Base-by-base conservation (phyloP, 64 coral and sea anemone species). In the Catalaphyllia jardinei region DNA sequence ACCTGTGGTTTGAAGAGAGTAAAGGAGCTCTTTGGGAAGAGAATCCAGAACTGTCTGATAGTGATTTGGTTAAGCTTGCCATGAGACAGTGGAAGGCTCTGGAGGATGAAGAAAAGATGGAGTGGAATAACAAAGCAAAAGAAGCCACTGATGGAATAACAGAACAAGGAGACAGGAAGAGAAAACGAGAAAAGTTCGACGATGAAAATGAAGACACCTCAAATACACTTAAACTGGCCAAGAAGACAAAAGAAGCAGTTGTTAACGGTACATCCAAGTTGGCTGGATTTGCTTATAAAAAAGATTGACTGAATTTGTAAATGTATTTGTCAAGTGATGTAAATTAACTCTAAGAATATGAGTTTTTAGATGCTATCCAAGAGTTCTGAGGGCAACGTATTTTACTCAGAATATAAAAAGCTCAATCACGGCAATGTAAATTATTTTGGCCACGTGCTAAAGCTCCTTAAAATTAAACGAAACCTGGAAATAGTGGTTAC, bases 91-190 rank as follows among this genome's bases (percentile, higher is more conserved):
- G 95, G 95, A 93, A 89, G 57, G 84, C 78, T 71, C 79, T 97
- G 4, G 54, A 74, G 8, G 65, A 85, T 24, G 82, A 82, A 19
- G 88, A 97, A 10, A 97, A 97, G 50, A 20, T 60, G 2, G 80
- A 89, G 13, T 97, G 95, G 95, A 97, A 97, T 82, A 89, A 91
- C 10, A 90, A 80, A 54, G 95, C 91, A 55, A 87, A 86, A 38
- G 89, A 54, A 8, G 52, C 67, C n/a, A 62, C 79, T 8, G 55
- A n/a, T 76, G 73, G 74, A 30, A 24, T 57, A 10, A 16, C 25
- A 9, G 90, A 92, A 30, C 82, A 67, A 42, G 90, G 87, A 31
- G 89, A 96, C 10, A 87, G 87, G 67, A 96, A 96, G 16, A 73
- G 94, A 25, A 91, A 96, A 77, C 74, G 86, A 42, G 79, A 80